A percentile compares a stretch with the other conserved stretches of the same genome.
Conservation (phyloP, 1,140 invertebrate species). For the Drosophila seguyi region DNA sequence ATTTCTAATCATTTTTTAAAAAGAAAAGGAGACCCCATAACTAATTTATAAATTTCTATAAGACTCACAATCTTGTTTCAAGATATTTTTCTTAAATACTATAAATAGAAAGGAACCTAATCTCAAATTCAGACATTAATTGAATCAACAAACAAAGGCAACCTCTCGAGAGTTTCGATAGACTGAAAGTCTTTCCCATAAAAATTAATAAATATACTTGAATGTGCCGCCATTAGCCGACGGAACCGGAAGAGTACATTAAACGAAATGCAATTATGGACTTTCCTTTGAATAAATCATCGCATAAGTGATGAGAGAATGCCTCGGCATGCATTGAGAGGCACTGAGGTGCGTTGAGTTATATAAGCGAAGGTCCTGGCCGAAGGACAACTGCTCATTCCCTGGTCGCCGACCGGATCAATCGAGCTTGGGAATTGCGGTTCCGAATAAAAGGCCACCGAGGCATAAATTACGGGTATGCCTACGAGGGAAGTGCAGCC, state of each 20-base stretch:
- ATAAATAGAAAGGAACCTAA: neutral
- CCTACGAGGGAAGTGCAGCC: constrained; percentile 53
- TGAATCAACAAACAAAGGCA: neutral
- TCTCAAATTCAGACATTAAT: neutral
- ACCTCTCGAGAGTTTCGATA: no score
- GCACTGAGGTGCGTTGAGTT: constrained; percentile 32
- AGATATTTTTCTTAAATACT: neutral
- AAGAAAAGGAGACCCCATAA: neutral
- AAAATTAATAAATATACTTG: constrained; percentile 7
- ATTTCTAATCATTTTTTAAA: neutral
- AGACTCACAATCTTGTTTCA: neutral
- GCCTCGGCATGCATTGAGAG: constrained; percentile 24
- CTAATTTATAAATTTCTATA: neutral
- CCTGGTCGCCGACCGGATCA: constrained; percentile 32
- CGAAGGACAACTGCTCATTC: constrained; percentile 43
- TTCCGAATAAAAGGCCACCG: constrained; percentile 47
- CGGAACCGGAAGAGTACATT: constrained; percentile 17
- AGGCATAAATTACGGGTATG: constrained; percentile 68
- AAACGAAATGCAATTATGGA: constrained; percentile 45
- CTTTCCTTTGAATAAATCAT: constrained; percentile 42
- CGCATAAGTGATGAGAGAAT: constrained; percentile 32
- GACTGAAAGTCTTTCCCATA: neutral
- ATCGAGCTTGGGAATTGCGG: constrained; percentile 73
- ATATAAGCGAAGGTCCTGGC: constrained; percentile 24
- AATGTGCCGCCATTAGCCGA: constrained; percentile 8